Base-by-base conservation (phyloP, 2,113 vertebrate genomes). In the Lamprologus callipterus region DNA sequence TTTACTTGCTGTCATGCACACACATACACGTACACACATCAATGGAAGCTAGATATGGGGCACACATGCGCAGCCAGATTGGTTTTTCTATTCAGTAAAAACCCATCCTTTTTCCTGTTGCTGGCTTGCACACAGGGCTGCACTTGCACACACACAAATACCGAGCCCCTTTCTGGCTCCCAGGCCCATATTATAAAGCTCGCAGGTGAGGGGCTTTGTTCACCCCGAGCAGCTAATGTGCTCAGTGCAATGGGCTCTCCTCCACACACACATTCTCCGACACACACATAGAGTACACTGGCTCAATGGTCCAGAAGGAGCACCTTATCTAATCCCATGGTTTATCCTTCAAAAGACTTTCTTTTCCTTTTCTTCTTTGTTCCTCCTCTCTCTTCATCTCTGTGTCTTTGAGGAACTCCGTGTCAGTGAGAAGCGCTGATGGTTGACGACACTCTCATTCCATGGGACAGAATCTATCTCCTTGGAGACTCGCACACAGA, bases 311-410 rank as follows among this genome's bases (percentile, higher is more conserved):
- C 96, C 94, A 94, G 95, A 92, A 96, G 95, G 93, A 95, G 91
- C 87, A 93, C 92, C 95, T 94, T 93, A 94, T 95, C 95, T 96
- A 96, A 96, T 96, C 95, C 95, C 90, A 70, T 54, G 93, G 93
- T 96, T 96, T 96, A 96, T 95, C 95, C 96, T 95, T 96, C 95
- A 96, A 96, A 96, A 95, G 95, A 93, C 95, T 94, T 93, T 89
- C 89, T 88, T 85, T 83, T 63, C 85, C 87, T 92, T 81, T 83
- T 78, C 89, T 51, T 82, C 93, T 91, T 93, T 88, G 82, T 89
- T 87, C 85, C 73, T 87, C 79, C 80, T 83, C 91, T 37, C 91
- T 63, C 90, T 94, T 95, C 94, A 93, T 94, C 92, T 87, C 85
- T 17, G 84, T 57, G 90, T 94, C 94, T 95, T 94, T 95, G 94